These are phyloP conservation scores for Tyrannus savana DNA, from an alignment of 2,113 vertebrate species.

Conservation along the genomic window DNA sequence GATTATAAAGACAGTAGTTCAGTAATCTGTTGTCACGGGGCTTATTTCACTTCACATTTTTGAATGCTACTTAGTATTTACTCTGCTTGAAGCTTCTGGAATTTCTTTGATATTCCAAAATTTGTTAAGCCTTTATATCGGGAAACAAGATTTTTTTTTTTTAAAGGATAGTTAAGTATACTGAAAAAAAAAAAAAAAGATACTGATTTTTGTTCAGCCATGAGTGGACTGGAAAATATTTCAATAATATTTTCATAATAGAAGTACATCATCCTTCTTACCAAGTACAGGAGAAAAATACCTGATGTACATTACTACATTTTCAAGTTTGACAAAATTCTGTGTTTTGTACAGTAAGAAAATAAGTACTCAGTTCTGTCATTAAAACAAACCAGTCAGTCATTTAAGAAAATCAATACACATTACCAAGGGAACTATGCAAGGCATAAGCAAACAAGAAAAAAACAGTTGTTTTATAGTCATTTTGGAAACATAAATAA, in stretches of 20 bases:
- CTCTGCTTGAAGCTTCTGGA: background rate
- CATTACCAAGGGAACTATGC: background rate
- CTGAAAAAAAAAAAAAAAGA: background rate
- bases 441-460: background rate
- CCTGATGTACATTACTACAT: fast-evolving
- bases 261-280: background rate
- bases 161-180: background rate
- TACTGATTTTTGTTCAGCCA: background rate
- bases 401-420: background rate
- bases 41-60: background rate
- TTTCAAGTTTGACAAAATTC: background rate
- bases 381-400: background rate
- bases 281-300: background rate
- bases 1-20: background rate
- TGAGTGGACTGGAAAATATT: background rate
- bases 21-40: fast-evolving
- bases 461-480: background rate
- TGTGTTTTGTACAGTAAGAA: background rate
- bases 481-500: background rate
- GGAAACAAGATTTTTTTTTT: background rate
- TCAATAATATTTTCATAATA: background rate
- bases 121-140: background rate
- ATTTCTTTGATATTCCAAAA: background rate
- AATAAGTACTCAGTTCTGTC: background rate
- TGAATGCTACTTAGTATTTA: background rate